phyloP scores from a whole-genome alignment of 2,113 vertebrate genomes.

The Rhombomys opimus region DNA sequence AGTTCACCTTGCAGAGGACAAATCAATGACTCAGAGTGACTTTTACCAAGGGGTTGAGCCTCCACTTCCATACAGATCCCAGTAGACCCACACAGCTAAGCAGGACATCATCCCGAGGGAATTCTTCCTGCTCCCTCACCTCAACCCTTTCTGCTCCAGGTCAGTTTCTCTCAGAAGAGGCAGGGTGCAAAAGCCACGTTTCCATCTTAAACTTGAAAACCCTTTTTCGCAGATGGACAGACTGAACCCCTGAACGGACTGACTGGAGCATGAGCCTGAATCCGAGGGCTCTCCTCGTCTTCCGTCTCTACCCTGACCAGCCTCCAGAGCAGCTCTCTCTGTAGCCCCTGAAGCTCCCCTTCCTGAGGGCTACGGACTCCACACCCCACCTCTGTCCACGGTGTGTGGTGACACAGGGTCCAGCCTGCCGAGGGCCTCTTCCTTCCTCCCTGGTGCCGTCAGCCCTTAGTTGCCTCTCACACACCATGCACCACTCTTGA shows the following conservation, averaged over 20 bases:
- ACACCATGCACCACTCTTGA: neutral
- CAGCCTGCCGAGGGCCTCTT: neutral
- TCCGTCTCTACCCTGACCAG: neutral
- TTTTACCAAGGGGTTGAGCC: neutral
- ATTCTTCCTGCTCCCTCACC: neutral
- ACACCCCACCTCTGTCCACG: neutral
- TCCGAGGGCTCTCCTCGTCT: neutral
- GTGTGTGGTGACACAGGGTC: neutral
- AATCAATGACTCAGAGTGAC: conserved; percentile 54
- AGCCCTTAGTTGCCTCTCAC: accelerated
- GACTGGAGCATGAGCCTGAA: neutral
- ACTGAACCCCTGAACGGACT: neutral
- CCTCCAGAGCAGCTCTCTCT: neutral
- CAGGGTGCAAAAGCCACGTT: neutral
- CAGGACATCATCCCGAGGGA: conserved; percentile 18
- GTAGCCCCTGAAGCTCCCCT: neutral
- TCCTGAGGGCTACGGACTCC: neutral
- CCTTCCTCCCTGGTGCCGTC: neutral
- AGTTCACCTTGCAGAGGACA: conserved; percentile 70
- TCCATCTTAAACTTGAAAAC: neutral
- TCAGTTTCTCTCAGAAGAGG: conserved; percentile 27
- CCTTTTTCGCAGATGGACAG: neutral
- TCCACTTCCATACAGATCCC: neutral
- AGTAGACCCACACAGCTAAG: neutral
- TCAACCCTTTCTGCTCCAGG: neutral